phyloP scores from a whole-genome alignment of 2,113 vertebrate species.

The Pithys albifrons region DNA sequence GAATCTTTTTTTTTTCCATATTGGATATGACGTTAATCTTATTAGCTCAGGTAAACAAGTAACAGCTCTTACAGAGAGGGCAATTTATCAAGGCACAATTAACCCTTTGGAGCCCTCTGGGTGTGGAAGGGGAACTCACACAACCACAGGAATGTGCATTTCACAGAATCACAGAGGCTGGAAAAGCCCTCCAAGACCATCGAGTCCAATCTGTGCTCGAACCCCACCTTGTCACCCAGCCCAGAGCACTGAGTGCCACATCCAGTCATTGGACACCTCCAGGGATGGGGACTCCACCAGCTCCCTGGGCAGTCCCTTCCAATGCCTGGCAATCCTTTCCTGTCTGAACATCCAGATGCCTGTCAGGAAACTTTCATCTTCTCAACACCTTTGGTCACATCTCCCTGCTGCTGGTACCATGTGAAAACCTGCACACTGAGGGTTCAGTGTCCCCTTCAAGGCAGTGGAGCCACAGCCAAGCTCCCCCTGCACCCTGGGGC shows the following conservation, averaged over 20 bases:
- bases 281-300: too few species aligned
- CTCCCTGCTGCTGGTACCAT: not conserved
- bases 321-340: not conserved
- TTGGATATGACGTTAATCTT: conserved; percentile 22
- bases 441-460: rapidly evolving
- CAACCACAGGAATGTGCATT: rapidly evolving
- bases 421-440: rapidly evolving
- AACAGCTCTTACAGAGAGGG: not conserved
- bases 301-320: not conserved
- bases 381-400: too few species aligned
- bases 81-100: not conserved
- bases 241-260: not conserved
- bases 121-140: not conserved
- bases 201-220: rapidly evolving
- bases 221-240: too few species aligned
- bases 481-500: rapidly evolving
- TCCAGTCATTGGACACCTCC: not conserved
- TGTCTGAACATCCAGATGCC: not conserved
- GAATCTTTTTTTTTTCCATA: not conserved
- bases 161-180: rapidly evolving
- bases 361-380: rapidly evolving
- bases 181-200: not conserved
- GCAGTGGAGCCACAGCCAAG: not conserved
- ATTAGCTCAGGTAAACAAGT: conserved; percentile 54
- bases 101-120: not conserved